Evolutionary conservation across 2,113 vertebrate species (phyloP), one percentile per base, ranked within the genome.

Genomic region (Cynopterus brachyotis): DNA sequence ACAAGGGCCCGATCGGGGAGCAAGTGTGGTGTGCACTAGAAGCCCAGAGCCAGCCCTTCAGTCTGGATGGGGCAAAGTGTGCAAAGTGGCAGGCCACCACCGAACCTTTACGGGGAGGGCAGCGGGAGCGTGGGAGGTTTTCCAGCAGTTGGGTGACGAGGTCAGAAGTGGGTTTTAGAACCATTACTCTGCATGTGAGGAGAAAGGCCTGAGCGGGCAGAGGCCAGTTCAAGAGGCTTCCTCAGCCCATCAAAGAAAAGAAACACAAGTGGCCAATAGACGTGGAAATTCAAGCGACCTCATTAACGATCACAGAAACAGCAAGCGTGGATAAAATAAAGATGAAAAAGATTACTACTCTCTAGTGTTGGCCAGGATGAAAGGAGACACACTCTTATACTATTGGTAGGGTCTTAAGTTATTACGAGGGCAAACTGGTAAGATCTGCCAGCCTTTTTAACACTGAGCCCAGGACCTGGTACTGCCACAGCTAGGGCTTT

Each of bases 121-220:
- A 4, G 42, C 3, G 4, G 6, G n/a, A 4, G 9, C 11, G 0
- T 11, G 8, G 1, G 20, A 30, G 57, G 0, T 0, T 4, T 30
- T 35, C 2, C n/a, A 59, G 47, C 64, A 81, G 42, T 0, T 6
- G 30, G 78, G 62, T 42, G 35, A 22, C 0, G 10, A n/a, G 69
- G 19, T 57, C 15, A 70, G 59, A 62, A 16, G 9, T 28, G 28
- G 10, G 6, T 35, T 60, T 53, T 4, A 60, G 24, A 62, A 55
- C 45, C 2, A n/a, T 16, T 1, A 15, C 55, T 19, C 47, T 7
- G 76, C 17, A 3, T 0, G 19, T 26, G 57, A 47, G 20, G 6
- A n/a, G 15, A 47, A 40, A 42, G 40, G 37, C 17, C 37, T 26
- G 28, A 76, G 35, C 26, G 32, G 20, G 30, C 32, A 30, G 20